phyloP scores from a whole-genome alignment of 2,888 invertebrate species.

The Eilema depressum region DNA sequence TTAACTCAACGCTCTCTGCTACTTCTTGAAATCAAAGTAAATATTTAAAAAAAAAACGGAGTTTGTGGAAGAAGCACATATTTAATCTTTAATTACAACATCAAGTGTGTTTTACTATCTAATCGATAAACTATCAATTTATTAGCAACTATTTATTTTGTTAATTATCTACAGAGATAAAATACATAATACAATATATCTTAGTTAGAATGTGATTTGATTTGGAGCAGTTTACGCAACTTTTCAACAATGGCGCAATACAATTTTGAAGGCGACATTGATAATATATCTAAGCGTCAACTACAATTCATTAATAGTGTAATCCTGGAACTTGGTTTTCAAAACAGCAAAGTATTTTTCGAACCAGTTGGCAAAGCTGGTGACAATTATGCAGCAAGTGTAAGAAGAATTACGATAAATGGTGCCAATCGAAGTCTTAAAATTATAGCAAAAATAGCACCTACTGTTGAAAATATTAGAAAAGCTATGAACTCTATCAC shows the following conservation, averaged over 20 bases:
- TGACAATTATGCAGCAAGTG: slow-evolving; percentile 57
- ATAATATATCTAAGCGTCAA: slow-evolving; percentile 51
- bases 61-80: not conserved
- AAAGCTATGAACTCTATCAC: slow-evolving; percentile 29
- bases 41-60: not conserved
- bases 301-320: slow-evolving; percentile 56
- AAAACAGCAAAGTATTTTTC: slow-evolving; percentile 50
- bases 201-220: not conserved
- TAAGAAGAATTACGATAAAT: slow-evolving; percentile 53
- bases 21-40: not conserved
- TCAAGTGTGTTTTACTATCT: not conserved
- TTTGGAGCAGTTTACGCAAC: not conserved
- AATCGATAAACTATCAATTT: not conserved
- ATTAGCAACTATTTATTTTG: not conserved
- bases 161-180: slow-evolving; percentile 1
- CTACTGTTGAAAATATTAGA: slow-evolving; percentile 44
- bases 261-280: slow-evolving; percentile 55
- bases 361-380: slow-evolving; percentile 56
- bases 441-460: slow-evolving; percentile 65
- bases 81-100: not conserved
- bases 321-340: slow-evolving; percentile 52
- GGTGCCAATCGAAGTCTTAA: slow-evolving; percentile 41
- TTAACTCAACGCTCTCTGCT: not conserved
- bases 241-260: slow-evolving; percentile 45
- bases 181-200: not conserved